Percentiles rank a stretch among this genome's conserved stretches.
Evolutionary conservation across 2,888 invertebrate species (phyloP).

Genomic region (Campaea margaritaria): DNA sequence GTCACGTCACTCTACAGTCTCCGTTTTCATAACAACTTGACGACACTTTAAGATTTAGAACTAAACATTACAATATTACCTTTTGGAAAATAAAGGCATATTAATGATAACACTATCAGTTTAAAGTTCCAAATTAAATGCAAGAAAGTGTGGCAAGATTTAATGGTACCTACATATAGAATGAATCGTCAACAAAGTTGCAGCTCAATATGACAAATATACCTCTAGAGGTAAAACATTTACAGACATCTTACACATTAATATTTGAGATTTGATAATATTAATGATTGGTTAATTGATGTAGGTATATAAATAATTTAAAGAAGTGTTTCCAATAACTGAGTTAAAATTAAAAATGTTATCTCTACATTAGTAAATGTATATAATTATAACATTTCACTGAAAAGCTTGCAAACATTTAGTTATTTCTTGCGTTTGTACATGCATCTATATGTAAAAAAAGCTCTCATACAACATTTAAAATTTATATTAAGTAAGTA

Average conservation of each 20-base stretch:
- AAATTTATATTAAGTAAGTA: too few species aligned
- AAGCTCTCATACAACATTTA: too few species aligned
- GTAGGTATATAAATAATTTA: too few species aligned
- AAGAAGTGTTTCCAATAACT: too few species aligned
- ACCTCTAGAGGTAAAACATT: conserved; percentile 2
- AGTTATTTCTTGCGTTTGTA: too few species aligned
- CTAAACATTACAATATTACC: conserved; percentile 28
- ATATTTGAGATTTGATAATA: not conserved
- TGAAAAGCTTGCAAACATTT: too few species aligned
- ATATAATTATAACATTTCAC: too few species aligned
- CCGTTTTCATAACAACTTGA: conserved; percentile 4
- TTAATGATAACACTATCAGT: conserved; percentile 41
- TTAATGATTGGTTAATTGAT: too few species aligned
- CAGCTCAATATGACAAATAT: not conserved
- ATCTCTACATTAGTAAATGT: too few species aligned
- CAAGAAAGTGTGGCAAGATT: conserved; percentile 74
- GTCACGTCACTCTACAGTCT: conserved; percentile 33
- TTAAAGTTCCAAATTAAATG: conserved; percentile 64
- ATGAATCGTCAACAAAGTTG: too few species aligned
- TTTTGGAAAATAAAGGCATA: conserved; percentile 29
- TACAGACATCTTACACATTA: conserved; percentile 1
- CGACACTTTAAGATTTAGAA: conserved; percentile 16
- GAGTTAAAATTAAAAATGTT: too few species aligned
- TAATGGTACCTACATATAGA: conserved; percentile 16
- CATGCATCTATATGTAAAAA: too few species aligned